A percentile compares a stretch with the other conserved stretches of the same genome.
Conservation (phyloP, 2,113 vertebrate genomes). For the Engystomops pustulosus region DNA sequence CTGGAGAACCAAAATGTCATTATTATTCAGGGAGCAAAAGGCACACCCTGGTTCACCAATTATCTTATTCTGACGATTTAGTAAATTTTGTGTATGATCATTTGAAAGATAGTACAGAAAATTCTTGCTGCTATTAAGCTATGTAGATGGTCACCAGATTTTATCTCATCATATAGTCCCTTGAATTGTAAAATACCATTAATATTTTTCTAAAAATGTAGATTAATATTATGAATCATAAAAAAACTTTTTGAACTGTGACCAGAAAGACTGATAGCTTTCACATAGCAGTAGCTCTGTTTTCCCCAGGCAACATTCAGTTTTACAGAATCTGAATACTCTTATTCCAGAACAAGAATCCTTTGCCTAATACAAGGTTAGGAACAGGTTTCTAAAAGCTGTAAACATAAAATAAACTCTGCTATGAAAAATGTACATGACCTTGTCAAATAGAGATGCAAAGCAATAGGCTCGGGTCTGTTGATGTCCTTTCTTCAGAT, state of each 20-base stretch:
- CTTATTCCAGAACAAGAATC: neutral
- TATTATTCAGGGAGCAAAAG: no score
- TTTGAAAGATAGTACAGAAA: neutral
- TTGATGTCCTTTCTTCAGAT: neutral
- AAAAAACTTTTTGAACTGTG: neutral
- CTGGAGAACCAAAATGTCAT: no score
- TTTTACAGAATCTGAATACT: neutral
- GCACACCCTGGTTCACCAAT: no score
- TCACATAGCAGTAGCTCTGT: neutral
- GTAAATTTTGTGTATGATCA: no score
- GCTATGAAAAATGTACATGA: constrained; percentile 12
- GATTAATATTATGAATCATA: neutral
- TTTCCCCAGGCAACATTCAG: neutral
- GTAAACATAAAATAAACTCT: neutral
- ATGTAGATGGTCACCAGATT: neutral
- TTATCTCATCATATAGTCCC: neutral
- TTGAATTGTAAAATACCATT: neutral
- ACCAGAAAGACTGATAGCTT: neutral
- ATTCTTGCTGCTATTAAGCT: neutral
- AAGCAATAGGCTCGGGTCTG: neutral
- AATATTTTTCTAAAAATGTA: neutral
- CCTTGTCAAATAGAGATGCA: neutral
- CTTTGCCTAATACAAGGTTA: neutral
- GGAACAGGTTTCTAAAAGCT: neutral
- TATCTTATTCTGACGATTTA: no score